These are phyloP conservation scores for Gymnocypris eckloni DNA, from an alignment of 2,797 vertebrate genomes.

Conservation along the genomic window DNA sequence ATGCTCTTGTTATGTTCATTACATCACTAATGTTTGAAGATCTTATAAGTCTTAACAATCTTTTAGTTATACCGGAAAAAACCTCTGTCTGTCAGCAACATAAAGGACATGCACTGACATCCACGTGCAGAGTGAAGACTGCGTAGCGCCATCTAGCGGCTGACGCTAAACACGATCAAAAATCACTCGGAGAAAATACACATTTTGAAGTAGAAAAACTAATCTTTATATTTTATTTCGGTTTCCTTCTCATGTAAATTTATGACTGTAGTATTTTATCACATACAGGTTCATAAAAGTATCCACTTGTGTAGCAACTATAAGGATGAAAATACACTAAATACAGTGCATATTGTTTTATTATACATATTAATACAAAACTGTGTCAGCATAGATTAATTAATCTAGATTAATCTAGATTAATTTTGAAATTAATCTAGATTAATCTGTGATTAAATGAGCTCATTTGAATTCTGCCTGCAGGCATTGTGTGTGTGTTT, in stretches of 20 bases:
- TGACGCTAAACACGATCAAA: neutral
- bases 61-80: no score
- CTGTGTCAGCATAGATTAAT: no score
- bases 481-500: no score
- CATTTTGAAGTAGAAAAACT: neutral
- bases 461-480: no score
- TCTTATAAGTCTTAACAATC: no score
- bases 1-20: neutral
- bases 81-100: no score
- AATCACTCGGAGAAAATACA: neutral
- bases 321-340: neutral
- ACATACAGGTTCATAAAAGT: neutral
- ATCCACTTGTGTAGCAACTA: neutral
- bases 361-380: neutral
- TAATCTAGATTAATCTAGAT: no score
- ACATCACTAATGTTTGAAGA: neutral
- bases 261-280: neutral
- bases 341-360: constrained; percentile 4
- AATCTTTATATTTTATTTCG: neutral
- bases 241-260: neutral
- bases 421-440: no score
- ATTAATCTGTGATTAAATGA: no score
- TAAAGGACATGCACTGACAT: no score
- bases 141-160: constrained; percentile 26
- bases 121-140: no score